phyloP scores from a whole-genome alignment of 2,113 vertebrate genomes.

The Peromyscus californicus region DNA sequence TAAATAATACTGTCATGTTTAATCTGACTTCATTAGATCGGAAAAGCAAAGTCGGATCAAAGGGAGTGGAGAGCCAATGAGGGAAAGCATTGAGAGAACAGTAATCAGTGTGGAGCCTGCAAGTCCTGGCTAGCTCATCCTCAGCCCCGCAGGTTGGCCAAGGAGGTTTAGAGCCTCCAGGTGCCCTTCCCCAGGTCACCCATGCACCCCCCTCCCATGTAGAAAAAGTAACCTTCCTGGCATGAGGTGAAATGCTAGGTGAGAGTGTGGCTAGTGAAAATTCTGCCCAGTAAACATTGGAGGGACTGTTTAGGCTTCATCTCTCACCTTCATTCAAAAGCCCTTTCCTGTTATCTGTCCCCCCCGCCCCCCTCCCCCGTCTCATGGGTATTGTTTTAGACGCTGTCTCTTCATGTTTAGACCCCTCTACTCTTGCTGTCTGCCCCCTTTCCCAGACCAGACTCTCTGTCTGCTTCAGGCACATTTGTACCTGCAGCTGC shows the following conservation, averaged over 20 bases:
- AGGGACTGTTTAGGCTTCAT: not conserved
- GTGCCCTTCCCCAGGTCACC: not conserved
- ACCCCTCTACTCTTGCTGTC: not conserved
- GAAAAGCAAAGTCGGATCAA: not conserved
- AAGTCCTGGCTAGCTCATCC: not conserved
- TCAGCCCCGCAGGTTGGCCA: not conserved
- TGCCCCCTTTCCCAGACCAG: not conserved
- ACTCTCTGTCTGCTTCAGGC: not conserved
- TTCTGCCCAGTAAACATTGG: not conserved
- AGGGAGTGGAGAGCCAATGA: accelerated
- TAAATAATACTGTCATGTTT: not conserved
- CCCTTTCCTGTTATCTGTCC: not conserved
- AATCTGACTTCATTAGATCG: not conserved
- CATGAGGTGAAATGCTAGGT: accelerated
- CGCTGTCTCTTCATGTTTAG: no score
- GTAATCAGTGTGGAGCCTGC: no score
- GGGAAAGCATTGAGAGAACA: not conserved
- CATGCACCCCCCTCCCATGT: not conserved
- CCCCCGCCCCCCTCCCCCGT: no score
- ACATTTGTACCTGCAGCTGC: not conserved
- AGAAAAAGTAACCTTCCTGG: not conserved
- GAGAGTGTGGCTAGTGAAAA: accelerated
- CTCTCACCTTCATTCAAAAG: not conserved
- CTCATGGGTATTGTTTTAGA: not conserved
- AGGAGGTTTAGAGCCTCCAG: not conserved